Conservation (phyloP, 1,140 invertebrate species). For the Drosophila seguyi region DNA sequence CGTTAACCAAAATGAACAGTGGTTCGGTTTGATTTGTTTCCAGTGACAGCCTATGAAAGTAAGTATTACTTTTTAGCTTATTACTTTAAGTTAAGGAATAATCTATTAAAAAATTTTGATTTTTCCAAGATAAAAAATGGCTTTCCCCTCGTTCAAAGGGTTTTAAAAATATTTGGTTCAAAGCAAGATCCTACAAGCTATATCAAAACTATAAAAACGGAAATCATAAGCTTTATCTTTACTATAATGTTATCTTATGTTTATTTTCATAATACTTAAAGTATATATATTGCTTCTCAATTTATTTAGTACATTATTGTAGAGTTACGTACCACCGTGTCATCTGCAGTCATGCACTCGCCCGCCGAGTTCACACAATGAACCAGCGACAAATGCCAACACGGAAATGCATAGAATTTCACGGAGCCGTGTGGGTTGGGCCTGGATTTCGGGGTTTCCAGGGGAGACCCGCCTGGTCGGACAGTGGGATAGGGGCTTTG, state of each 20-base stretch:
- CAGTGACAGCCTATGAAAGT: too few relatives aligned
- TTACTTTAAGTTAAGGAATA: not conserved
- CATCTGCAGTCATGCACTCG: slow-evolving; percentile 35
- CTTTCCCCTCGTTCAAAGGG: rapidly evolving
- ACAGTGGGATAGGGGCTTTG: not conserved
- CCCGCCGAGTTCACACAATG: slow-evolving; percentile 55
- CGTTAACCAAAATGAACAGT: slow-evolving; percentile 42
- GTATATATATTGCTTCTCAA: not conserved
- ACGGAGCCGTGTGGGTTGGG: slow-evolving; percentile 43
- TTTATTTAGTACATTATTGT: not conserved
- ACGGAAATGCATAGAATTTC: slow-evolving; percentile 81
- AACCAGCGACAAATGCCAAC: slow-evolving; percentile 79
- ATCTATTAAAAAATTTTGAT: too few relatives aligned
- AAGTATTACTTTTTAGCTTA: not conserved
- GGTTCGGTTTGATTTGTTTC: not conserved
- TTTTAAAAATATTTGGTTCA: not conserved
- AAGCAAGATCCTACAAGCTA: too few relatives aligned
- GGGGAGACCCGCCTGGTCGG: not conserved
- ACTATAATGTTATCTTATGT: not conserved
- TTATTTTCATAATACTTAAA: not conserved
- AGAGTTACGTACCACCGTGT: slow-evolving; percentile 3
- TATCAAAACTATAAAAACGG: too few relatives aligned
- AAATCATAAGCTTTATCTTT: not conserved
- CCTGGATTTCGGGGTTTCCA: not conserved
- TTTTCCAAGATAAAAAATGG: not conserved